phyloP scores from a whole-genome alignment of 2,113 vertebrate species.

The Zosterops lateralis region DNA sequence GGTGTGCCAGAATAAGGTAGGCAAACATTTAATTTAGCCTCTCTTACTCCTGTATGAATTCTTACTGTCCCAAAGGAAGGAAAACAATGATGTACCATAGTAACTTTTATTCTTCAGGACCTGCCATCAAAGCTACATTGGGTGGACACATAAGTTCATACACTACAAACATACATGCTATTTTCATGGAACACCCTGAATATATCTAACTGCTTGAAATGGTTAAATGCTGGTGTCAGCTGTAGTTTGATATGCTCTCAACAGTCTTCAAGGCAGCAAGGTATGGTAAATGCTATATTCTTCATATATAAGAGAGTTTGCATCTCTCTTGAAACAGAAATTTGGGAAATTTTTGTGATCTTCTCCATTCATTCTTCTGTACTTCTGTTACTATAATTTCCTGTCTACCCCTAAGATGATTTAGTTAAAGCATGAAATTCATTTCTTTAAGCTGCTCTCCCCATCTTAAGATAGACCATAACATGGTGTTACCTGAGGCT shows the following conservation, averaged over 20 bases:
- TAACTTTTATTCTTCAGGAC: neutral
- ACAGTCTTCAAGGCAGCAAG: neutral
- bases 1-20: neutral
- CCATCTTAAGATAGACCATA: neutral
- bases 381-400: neutral
- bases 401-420: neutral
- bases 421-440: neutral
- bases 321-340: neutral
- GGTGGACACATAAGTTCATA: neutral
- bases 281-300: neutral
- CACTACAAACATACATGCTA: fast-evolving
- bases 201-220: neutral
- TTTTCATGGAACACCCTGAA: neutral
- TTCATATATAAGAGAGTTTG: neutral
- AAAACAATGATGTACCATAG: fast-evolving
- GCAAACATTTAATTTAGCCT: neutral
- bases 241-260: neutral
- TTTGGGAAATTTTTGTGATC: neutral
- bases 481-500: neutral
- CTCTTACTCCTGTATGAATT: neutral
- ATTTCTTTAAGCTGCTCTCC: neutral
- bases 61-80: neutral
- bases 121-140: neutral
- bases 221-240: neutral
- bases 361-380: neutral